Base-by-base conservation (phyloP, 1,140 invertebrate genomes). In the Lucilia cuprina region DNA sequence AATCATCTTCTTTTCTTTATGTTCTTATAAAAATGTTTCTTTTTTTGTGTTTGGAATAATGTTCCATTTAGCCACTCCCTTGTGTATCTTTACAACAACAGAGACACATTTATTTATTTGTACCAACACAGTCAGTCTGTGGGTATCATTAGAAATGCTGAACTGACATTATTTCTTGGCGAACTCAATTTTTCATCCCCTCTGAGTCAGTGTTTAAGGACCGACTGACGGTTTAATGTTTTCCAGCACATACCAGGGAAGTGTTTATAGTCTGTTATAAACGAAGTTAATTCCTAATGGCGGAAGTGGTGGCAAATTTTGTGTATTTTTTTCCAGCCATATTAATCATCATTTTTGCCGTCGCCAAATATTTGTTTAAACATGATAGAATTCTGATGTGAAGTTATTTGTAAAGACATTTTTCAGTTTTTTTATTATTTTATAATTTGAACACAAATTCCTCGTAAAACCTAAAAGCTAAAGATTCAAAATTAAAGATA, bases 331-430 rank as follows among this genome's bases (percentile, higher is more conserved):
- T 19, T 0, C 19, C 19, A 70, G 65, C 65, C 75, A 19, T 78
- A 78, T 78, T 78, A 49, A 78, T 80, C n/a, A 78, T n/a, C 49
- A 14, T 19, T 49, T 78, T 78, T 78, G 77, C 41, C 77, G 77
- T 50, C 77, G 77, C 41, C 77, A 80, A 80, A 80, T 80, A 21
- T 80, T 80, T 80, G 47, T 13, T 17, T 55, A 41, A 41, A 41
- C 10, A 10, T 41, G 41, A 41, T 41, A 5, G 41, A 41, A 41
- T 41, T 3, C 41, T 2, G 41, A 10, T 8, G 41, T 41, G 5
- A 41, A 41, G 41, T 8, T 3, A 41, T 8, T 41, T 41, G 25
- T 1, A 41, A 5, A 41, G 41, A 8, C 0, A 8, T 41, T 41
- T 41, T 41, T 41, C 1, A 30, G 25, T 2, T 10, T 41, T 41